Base-by-base conservation (phyloP, 2,113 vertebrate species). In the Falco punctatus region DNA sequence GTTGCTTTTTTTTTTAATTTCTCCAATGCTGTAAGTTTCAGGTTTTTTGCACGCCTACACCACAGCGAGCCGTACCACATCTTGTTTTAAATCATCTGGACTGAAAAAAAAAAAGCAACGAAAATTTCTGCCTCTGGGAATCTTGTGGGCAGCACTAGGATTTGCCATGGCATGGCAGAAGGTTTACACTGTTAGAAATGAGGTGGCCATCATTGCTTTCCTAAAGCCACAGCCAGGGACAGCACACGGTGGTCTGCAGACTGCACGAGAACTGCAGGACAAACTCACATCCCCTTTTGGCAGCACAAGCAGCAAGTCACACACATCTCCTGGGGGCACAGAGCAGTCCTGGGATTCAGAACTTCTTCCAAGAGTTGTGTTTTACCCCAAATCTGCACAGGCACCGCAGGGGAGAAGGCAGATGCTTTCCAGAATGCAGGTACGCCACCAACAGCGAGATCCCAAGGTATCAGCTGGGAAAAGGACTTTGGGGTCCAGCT, bases 231-330 rank as follows among this genome's bases (percentile, higher is more conserved):
- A 4, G 55, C 33, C 51, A 8, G 24, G 5, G 33, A 6, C 7
- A 35, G 13, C 8, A 23, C 0, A 3, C 1, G 11, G 35, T 5
- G 48, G 12, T 13, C 22, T 14, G 0, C 40, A 22, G 55, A 15
- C 12, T 3, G 12, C 38, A 58, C 52, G 0, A 32, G 54, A 32
- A 35, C 42, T 6, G 27, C 13, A 5, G 32, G 22, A 22, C n/a
- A 33, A 7, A 24, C 20, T 15, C 57, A 8, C 3, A 5, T 10
- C 23, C 22, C 13, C 17, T 48, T 33, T 12, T 15, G 1, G 27
- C 54, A 35, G 42, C 14, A 10, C 32, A 16, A 5, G 0, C 3
- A 55, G 9, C 27, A 2, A 17, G 23, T 6, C 23, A 19, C n/a
- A 10, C 32, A 7, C 38, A 3, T 30, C 30, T 32, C 59, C 1